phyloP scores from a whole-genome alignment of 2,797 vertebrate genomes.

The Petrocephalus sullivani region DNA sequence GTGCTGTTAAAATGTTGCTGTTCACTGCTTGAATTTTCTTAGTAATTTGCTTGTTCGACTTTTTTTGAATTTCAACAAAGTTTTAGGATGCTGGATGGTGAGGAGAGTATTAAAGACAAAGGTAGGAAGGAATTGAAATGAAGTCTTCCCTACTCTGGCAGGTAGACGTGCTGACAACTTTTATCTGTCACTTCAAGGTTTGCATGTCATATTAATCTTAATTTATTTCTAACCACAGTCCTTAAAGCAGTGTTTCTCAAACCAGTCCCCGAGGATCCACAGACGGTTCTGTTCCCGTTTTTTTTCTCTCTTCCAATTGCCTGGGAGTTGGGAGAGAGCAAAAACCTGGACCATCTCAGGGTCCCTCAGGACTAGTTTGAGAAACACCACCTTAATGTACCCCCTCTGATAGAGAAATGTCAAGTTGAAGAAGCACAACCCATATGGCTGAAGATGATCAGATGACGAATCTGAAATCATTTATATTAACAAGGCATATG shows the following conservation, averaged over 20 bases:
- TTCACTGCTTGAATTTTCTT: neutral
- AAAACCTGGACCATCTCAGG: too few species aligned
- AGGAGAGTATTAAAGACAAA: neutral
- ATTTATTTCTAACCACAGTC: constrained; percentile 1
- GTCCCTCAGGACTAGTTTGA: too few species aligned
- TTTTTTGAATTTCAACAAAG: neutral
- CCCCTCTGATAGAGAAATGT: neutral
- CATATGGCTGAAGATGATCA: neutral
- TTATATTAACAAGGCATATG: neutral
- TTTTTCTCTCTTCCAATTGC: too few species aligned
- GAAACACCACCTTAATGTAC: neutral
- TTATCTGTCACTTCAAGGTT: neutral
- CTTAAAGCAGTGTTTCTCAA: neutral
- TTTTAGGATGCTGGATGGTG: neutral
- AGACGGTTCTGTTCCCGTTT: too few species aligned
- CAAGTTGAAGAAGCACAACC: neutral
- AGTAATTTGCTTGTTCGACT: neutral
- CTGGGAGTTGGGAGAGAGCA: too few species aligned
- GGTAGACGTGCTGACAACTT: neutral
- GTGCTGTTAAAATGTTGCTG: neutral
- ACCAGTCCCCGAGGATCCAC: too few species aligned
- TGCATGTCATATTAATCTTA: neutral
- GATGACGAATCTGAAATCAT: neutral
- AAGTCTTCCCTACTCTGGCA: neutral
- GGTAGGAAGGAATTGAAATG: neutral